Percentiles rank a stretch among this genome's conserved stretches.
Evolutionary conservation across 1,140 invertebrate species (phyloP).

Genomic region (Drosophila sp.): DNA sequence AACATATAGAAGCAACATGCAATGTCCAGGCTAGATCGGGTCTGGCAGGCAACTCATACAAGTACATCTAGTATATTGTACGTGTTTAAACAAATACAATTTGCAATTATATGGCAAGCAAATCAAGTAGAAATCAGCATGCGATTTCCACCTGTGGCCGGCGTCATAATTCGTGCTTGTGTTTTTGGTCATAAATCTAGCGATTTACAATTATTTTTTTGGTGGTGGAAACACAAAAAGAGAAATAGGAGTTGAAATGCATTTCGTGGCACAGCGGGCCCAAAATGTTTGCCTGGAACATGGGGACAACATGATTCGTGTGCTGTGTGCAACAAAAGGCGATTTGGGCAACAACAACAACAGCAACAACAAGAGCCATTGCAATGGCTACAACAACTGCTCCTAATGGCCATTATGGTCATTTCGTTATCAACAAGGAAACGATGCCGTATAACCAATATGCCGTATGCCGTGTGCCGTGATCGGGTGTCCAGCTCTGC

Average conservation of each 20-base stretch:
- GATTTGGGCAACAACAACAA: constrained; percentile 8
- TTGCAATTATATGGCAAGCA: constrained; percentile 80
- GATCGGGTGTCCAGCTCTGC: constrained; percentile 33
- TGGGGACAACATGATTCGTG: constrained; percentile 42
- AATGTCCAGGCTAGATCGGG: constrained; percentile 33
- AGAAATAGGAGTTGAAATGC: constrained; percentile 51
- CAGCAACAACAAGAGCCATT: constrained; percentile 7
- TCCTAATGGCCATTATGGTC: constrained; percentile 77
- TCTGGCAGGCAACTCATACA: constrained; percentile 27
- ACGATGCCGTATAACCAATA: constrained; percentile 31
- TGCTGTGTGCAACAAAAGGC: constrained; percentile 45
- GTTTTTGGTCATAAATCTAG: constrained; percentile 78
- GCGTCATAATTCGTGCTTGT: constrained; percentile 78
- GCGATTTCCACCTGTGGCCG: constrained; percentile 79
- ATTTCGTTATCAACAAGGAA: constrained; percentile 79
- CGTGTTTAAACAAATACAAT: constrained; percentile 81
- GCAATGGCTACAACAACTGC: constrained; percentile 43
- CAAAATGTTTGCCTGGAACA: constrained; percentile 43
- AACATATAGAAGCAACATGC: constrained; percentile 62
- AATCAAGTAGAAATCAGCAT: constrained; percentile 79
- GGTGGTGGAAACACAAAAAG: constrained; percentile 34
- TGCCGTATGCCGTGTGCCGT: constrained; percentile 16
- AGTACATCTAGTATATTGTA: constrained; percentile 24
- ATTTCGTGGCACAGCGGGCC: constrained; percentile 77
- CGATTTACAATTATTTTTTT: constrained; percentile 76